Evolutionary conservation across 2,888 invertebrate genomes (phyloP), one percentile per base, ranked within the genome.

Genomic region (Adelphocoris suturalis): DNA sequence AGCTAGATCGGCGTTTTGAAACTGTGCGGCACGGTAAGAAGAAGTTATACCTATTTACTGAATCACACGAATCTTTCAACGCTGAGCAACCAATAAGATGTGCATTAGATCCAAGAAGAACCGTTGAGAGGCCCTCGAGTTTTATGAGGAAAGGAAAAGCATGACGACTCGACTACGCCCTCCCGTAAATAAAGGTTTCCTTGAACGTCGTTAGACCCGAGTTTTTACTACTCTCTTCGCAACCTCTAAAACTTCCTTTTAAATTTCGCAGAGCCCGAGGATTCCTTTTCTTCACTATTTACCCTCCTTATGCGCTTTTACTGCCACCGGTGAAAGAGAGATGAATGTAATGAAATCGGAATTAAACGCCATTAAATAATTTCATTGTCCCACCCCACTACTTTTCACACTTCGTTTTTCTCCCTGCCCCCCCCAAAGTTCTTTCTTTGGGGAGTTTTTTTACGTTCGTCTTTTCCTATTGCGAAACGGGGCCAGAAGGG

Each of bases 301-400:
- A n/a, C n/a, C n/a, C 27, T 37, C 61, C 85, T 80, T 88, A 78
- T 88, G 78, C 78, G 48, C 75, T 91, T 91, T 88, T 90, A 90
- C 87, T 52, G 68, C 89, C 76, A 55, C 46, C 78, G 46, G 88
- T 78, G 78, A 75, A 86, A 76, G 27, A 89, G 88, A 88, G 90
- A 90, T 90, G 90, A 86, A 52, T 87, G 90, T 90, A 90, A 90
- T 90, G 90, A 90, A 90, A 90, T 90, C 90, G 90, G 87, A 90
- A 90, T 90, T 90, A 90, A 90, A 90, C 68, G 90, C 87, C 90
- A 90, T 90, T 90, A 90, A 90, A 90, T 90, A 90, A 90, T 90
- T 90, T 90, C 90, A 90, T 90, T 90, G 90, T 84, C 88, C 47
- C 80, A 37, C 57, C 81, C 81, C 37, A 28, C 80, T 19, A 19